phyloP scores from a whole-genome alignment of 2,888 invertebrate genomes.

The Crepidodera aurea region DNA sequence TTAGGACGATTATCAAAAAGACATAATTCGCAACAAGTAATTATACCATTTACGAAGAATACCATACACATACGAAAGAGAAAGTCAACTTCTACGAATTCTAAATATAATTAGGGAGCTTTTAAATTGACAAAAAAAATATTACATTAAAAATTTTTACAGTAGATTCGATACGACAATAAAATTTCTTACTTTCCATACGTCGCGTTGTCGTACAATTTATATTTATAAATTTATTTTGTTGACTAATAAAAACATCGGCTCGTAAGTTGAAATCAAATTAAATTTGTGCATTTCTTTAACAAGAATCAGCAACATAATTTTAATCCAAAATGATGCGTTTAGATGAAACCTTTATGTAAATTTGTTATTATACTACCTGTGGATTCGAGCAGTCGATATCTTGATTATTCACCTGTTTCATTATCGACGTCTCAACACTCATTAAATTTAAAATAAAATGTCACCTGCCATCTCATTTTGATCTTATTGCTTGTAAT shows the following conservation, averaged over 20 bases:
- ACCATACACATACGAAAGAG: no score
- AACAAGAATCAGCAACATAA: background rate
- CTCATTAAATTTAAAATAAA: background rate
- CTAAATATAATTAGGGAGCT: no score
- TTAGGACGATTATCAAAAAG: no score
- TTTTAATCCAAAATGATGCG: constrained; percentile 3
- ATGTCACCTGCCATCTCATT: background rate
- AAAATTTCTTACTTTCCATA: no score
- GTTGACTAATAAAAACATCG: background rate
- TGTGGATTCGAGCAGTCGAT: background rate
- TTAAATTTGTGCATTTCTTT: background rate
- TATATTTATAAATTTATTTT: no score
- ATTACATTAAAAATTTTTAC: no score
- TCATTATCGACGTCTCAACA: background rate
- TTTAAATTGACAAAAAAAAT: no score
- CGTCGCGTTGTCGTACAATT: no score
- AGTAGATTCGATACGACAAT: no score
- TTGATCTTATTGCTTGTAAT: background rate
- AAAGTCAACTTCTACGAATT: no score
- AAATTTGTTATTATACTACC: background rate
- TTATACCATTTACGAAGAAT: no score
- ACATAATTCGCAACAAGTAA: no score
- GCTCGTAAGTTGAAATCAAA: background rate
- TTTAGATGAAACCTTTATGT: constrained; percentile 6
- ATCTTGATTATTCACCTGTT: constrained; percentile 10